Conservation (phyloP, 2,113 vertebrate species). For the Amia ocellicauda region DNA sequence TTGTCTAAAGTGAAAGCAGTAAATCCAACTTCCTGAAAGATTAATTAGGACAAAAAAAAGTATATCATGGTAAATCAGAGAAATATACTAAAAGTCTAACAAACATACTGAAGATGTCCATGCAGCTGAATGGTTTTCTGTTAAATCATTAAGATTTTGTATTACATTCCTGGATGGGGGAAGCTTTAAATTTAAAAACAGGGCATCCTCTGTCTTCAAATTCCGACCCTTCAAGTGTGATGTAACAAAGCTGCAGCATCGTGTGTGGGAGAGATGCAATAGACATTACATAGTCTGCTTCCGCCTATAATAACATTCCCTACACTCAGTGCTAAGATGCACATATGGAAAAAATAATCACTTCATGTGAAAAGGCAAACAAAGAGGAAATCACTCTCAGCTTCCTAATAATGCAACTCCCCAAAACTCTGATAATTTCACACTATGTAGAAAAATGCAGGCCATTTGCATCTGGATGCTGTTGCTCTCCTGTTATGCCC, state of each 20-base stretch:
- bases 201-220: not conserved
- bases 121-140: too few species aligned
- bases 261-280: not conserved
- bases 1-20: too few species aligned
- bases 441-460: not conserved
- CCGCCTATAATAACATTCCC: not conserved
- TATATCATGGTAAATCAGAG: too few species aligned
- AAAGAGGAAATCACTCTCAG: not conserved
- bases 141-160: not conserved
- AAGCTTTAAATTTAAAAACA: not conserved
- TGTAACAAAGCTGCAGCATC: not conserved
- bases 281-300: constrained; percentile 2
- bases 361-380: not conserved
- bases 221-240: not conserved
- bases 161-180: too few species aligned
- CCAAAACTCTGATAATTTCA: not conserved
- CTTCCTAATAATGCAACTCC: not conserved
- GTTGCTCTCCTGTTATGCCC: too few species aligned
- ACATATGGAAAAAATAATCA: not conserved
- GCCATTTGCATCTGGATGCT: not conserved
- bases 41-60: too few species aligned
- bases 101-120: not conserved
- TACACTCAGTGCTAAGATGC: not conserved
- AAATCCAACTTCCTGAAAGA: too few species aligned
- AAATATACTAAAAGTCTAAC: too few species aligned